These are phyloP conservation scores for Apocrypta bakeri DNA, from an alignment of 1,140 invertebrate genomes.

Conservation along the genomic window DNA sequence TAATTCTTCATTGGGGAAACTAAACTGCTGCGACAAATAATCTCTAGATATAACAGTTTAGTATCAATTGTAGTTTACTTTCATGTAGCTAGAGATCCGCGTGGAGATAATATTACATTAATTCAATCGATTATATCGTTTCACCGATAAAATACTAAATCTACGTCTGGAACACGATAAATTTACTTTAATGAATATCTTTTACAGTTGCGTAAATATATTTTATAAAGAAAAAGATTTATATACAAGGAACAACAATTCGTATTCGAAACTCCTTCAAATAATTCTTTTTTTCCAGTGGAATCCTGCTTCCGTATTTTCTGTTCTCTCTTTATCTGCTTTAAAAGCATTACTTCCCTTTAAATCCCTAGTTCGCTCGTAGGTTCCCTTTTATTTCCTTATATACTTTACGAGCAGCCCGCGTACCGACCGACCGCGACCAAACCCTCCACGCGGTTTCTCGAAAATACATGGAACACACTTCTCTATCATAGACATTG, in stretches of 20 bases:
- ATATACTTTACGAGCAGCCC: slow-evolving; percentile 24
- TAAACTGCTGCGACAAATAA: slow-evolving; percentile 60
- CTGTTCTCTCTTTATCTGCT: slow-evolving; percentile 20
- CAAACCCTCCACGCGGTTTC: slow-evolving; percentile 42
- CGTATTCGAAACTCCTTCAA: not conserved
- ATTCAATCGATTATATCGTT: not conserved
- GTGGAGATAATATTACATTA: slow-evolving; percentile 43
- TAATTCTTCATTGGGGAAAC: slow-evolving; percentile 54
- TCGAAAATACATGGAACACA: slow-evolving; percentile 59
- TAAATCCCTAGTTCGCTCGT: slow-evolving; percentile 1
- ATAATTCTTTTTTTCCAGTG: slow-evolving; percentile 4
- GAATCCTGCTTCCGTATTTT: slow-evolving; percentile 28
- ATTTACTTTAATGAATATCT: not conserved
- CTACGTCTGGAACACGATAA: not conserved
- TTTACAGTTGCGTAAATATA: not conserved
- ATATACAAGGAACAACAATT: not conserved
- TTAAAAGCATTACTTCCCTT: slow-evolving; percentile 28
- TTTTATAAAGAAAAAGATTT: not conserved
- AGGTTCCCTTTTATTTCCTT: slow-evolving; percentile 27
- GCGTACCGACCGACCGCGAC: not conserved
- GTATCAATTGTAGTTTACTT: slow-evolving; percentile 56
- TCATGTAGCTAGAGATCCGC: slow-evolving; percentile 54
- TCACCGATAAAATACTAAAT: not conserved
- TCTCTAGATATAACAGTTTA: slow-evolving; percentile 56
- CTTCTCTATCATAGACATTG: slow-evolving; percentile 68